Evolutionary conservation across 30 jellyfish, hydroid and myxozoan species (phyloP).

Genomic region (Clytia hemisphaerica): DNA sequence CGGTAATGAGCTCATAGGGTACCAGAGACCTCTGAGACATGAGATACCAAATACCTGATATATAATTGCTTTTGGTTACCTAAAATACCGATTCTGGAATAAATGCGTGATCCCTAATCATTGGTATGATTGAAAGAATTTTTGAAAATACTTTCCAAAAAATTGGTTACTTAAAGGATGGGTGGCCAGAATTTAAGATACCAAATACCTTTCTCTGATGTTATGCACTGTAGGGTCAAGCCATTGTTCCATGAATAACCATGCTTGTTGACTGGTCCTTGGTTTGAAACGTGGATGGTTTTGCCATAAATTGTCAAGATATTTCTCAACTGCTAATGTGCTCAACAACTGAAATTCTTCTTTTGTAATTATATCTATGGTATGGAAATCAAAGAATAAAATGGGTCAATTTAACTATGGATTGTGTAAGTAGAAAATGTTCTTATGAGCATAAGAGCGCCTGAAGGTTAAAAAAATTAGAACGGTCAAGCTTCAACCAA

Average conservation of each 20-base stretch:
- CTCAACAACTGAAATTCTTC: slow-evolving; percentile 70
- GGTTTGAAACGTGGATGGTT: slow-evolving; percentile 79
- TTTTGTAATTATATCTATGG: slow-evolving; percentile 63
- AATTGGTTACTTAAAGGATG: neutral
- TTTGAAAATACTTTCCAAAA: neutral
- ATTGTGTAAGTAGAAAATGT: no score
- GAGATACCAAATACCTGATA: no score
- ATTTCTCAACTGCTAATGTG: slow-evolving; percentile 68
- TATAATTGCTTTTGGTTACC: no score
- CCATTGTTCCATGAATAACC: slow-evolving; percentile 62
- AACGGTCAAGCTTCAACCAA: no score
- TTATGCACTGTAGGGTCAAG: slow-evolving; percentile 79
- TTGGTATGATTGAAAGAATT: neutral
- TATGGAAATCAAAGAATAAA: no score
- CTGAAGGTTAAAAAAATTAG: no score
- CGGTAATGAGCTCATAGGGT: no score
- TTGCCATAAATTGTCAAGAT: slow-evolving; percentile 48
- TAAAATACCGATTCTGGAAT: no score
- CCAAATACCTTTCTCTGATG: slow-evolving; percentile 65
- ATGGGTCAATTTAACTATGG: no score
- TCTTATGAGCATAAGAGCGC: no score
- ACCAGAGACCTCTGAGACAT: no score
- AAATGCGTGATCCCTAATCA: no score
- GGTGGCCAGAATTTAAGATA: neutral
- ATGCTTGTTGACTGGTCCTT: slow-evolving; percentile 68